Evolutionary conservation across 37 sponge, comb jelly and placozoan genomes (phyloP), one percentile per base, ranked within the genome.

Genomic region (Agelas oroides): DNA sequence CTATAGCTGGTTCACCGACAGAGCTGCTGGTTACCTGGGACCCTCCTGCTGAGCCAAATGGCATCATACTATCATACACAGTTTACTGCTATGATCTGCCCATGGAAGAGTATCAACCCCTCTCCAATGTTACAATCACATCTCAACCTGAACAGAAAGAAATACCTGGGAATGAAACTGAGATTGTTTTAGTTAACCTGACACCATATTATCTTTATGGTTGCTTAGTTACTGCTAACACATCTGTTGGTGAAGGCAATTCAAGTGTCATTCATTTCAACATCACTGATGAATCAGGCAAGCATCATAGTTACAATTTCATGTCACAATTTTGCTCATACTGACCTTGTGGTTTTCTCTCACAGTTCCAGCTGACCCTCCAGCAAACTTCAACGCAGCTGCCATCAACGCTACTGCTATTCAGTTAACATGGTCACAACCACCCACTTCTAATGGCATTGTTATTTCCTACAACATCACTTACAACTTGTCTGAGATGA

Each of bases 361-460:
- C 46, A 2, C 30, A 76, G 77, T 59, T 57, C 77, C 77, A 13
- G 56, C 59, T 30, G 62, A 59, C 56, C 61, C 77, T 59, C 77
- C 77, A 59, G 25, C 53, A 28, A 76, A 16, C 18, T 19, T 76
- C 20, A 59, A 24, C 19, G 62, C 59, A 20, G 1, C 30, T 27
- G 61, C 27, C 20, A 19, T 76, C 20, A 76, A 34, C 35, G 13
- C 77, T 6, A 76, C 59, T 32, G 17, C 59, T 13, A 3, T 76
- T 31, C 33, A 24, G 13, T 1, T 76, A 20, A 55, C 77, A 32
- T 76, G 77, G 77, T 59, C 59, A 57, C 37, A 55, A 8, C 77
- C 77, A 58, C 35, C 20, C 21, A 25, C 30, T 30, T 62, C 62
- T 5, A 14, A 61, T 61, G 62, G 62, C 3, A 25, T 61, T 14